A percentile compares a stretch with the other conserved stretches of the same genome.
Evolutionary conservation across 2,888 invertebrate species (phyloP).

Genomic region (Torymus auratus): DNA sequence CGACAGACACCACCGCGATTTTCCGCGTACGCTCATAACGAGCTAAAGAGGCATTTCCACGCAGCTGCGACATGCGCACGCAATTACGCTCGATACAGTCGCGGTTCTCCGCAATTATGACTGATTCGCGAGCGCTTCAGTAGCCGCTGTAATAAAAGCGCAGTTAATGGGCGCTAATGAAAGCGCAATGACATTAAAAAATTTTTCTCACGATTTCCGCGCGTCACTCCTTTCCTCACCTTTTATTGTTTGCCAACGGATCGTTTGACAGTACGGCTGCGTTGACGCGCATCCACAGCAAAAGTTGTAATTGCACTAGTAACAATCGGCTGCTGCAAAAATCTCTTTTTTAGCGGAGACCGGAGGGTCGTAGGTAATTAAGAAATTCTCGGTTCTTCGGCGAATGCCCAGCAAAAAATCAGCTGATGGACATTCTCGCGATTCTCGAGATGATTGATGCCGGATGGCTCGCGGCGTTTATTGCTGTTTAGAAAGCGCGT

Average conservation of each 20-base stretch:
- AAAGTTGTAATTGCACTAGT: no score
- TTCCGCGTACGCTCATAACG: not conserved
- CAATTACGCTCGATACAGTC: constrained; percentile 21
- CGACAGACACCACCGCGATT: no score
- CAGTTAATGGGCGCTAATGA: constrained; percentile 37
- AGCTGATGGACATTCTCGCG: constrained; percentile 21
- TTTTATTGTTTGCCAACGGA: not conserved
- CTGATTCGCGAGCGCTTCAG: constrained; percentile 30
- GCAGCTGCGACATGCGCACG: not conserved
- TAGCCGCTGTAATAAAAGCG: constrained; percentile 20
- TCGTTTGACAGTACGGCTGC: no score
- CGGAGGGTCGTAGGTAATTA: constrained; percentile 37
- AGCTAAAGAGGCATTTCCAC: constrained; percentile 21
- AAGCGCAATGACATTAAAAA: constrained; percentile 13
- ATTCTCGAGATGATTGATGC: constrained; percentile 21
- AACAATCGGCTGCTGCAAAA: no score
- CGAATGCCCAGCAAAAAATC: constrained; percentile 25
- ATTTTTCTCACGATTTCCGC: constrained; percentile 15
- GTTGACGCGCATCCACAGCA: no score
- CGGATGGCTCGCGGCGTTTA: constrained; percentile 11
- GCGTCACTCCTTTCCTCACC: not conserved
- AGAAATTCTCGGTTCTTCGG: constrained; percentile 54
- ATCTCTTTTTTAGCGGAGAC: constrained; percentile 21
- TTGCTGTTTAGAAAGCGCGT: constrained; percentile 6
- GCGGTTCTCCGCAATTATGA: constrained; percentile 24